A percentile compares a stretch with the other conserved stretches of the same genome.
Conservation (phyloP, 2,888 invertebrate species). For the Apamea crenata region DNA sequence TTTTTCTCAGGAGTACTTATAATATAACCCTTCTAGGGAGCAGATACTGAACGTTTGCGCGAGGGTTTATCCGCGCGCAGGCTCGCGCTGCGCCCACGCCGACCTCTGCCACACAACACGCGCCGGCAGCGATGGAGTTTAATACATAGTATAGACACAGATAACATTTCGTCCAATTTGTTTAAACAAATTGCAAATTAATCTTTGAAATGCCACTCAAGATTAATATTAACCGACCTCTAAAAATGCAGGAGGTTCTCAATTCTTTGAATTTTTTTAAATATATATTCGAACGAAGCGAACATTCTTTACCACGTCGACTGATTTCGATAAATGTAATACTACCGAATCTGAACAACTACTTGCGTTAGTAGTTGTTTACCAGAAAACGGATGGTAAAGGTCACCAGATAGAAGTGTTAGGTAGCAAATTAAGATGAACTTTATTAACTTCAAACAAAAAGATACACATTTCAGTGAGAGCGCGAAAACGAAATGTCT, state of each 20-base stretch:
- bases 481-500: neutral
- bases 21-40: neutral
- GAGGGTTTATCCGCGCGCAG: neutral
- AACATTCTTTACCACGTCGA: neutral
- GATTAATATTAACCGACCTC: neutral
- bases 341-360: neutral
- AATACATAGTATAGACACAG: neutral
- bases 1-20: neutral
- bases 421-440: slow-evolving; percentile 1
- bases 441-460: neutral
- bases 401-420: slow-evolving; percentile 19
- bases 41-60: neutral
- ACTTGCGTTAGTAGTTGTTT: slow-evolving; percentile 16
- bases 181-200: neutral
- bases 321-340: slow-evolving; percentile 1
- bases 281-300: neutral
- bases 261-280: neutral
- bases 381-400: slow-evolving; percentile 8
- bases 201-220: slow-evolving; percentile 15
- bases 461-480: neutral
- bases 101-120: slow-evolving; percentile 16
- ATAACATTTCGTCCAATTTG: slow-evolving; percentile 21
- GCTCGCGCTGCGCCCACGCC: slow-evolving; percentile 4
- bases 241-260: neutral
- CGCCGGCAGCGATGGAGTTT: neutral